Base-by-base conservation (phyloP, 1,140 invertebrate species). In the Drosophila takahashii region DNA sequence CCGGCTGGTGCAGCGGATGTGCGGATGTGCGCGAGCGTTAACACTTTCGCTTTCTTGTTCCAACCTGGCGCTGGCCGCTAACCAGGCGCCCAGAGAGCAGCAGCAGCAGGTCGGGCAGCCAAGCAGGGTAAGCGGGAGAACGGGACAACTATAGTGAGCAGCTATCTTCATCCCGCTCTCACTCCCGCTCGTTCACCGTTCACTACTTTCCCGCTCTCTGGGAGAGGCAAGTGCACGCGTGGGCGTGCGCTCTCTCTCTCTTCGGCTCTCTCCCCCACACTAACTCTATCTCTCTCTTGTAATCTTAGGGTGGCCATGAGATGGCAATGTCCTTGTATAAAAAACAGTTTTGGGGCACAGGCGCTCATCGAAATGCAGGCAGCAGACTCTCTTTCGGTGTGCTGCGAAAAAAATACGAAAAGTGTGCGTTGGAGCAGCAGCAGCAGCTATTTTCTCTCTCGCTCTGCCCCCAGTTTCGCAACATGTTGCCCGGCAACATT, bases 11-110 rank as follows among this genome's bases (percentile, higher is more conserved):
- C n/a, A 11, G 18, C 37, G 53, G 34, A 52, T 52, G 36, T 16
- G 18, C 37, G 53, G 34, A 52, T 52, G 36, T 16, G 44, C 57
- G 57, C 22, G 36, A 56, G 60, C 71, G 64, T 81, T 77, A 81
- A 89, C 84, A 92, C 91, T 92, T 92, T 92, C 90, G 79, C 90
- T 92, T 92, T 92, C 91, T 91, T 91, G 91, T 91, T 90, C 90
- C 91, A 91, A 91, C 90, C 77, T 80, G 75, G 74, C 76, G 90
- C 91, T 92, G 87, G 91, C 91, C 90, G 77, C 79, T 91, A 77
- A 92, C 67, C 73, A 92, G 91, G 91, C 77, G 74, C 69, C 16
- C 90, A 92, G 77, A 77, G 60, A 34, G 7, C 27, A 16, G 9
- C 41, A 78, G 71, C n/a, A 50, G 4, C 1, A 50, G 70, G 27